Evolutionary conservation across 2,888 invertebrate genomes (phyloP).

Genomic region (Sarcophaga rosellei): DNA sequence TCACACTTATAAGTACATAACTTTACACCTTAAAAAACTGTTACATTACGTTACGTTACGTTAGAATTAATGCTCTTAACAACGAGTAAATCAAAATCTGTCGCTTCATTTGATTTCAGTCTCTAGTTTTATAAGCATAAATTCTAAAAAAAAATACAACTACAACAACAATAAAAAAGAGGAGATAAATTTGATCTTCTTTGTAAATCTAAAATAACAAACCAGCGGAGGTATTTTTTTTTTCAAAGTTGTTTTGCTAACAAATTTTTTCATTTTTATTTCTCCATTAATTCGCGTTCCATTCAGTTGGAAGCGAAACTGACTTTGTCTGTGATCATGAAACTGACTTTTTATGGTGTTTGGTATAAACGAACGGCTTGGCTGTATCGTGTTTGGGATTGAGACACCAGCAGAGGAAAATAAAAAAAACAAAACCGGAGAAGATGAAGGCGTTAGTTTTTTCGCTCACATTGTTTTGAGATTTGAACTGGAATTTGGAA

Average conservation of each 20-base stretch:
- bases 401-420: not conserved
- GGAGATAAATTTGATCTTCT: not conserved
- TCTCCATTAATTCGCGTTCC: not conserved
- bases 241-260: not conserved
- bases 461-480: not conserved
- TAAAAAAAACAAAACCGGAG: not conserved
- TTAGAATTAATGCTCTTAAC: not conserved
- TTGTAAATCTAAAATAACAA: slow-evolving; percentile 41
- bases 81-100: slow-evolving; percentile 9
- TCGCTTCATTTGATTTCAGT: slow-evolving; percentile 45
- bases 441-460: slow-evolving; percentile 1
- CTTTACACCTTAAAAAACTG: not conserved
- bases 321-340: slow-evolving; percentile 29
- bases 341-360: slow-evolving; percentile 17
- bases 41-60: not conserved
- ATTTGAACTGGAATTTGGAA: slow-evolving; percentile 4
- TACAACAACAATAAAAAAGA: not conserved
- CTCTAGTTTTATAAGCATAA: slow-evolving; percentile 29
- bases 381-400: not conserved
- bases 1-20: too few relatives aligned
- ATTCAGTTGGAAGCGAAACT: not conserved
- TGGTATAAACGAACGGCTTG: not conserved
- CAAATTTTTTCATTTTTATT: not conserved
- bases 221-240: not conserved
- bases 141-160: slow-evolving; percentile 18